Evolutionary conservation across 2,113 vertebrate species (phyloP), one percentile per base, ranked within the genome.

Genomic region (Rhombomys opimus): DNA sequence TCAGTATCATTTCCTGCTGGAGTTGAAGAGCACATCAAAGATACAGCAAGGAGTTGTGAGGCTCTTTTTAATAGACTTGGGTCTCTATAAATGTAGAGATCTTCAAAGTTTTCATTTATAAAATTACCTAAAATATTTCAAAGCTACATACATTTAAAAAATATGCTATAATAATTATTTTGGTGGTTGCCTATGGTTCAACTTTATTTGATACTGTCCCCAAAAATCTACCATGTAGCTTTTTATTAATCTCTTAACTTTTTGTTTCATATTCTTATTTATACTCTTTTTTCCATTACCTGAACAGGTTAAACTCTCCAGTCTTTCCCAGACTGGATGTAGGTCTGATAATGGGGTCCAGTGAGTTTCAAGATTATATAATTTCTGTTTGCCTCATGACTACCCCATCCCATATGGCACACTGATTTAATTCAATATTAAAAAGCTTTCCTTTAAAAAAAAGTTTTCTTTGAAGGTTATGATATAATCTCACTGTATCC

Each of bases 101-200:
- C 23, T 91, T 61, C 5, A 30, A 25, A 70, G 41, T 68, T 81
- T 76, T 91, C 67, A 82, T 65, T 67, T 68, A 75, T 81, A 54
- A 86, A 2, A 27, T 11, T 73, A 20, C 35, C 84, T 18, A 81
- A 91, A 82, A 76, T 52, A 88, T 41, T 82, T 82, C 67, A 91
- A 88, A 94, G 59, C 54, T 85, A 91, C 35, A 1, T 46, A 77
- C 41, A 57, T 22, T 86, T 22, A 32, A 94, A 94, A 89, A 87
- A 17, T 50, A 59, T 23, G 7, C 23, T 57, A n/a, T 25, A 72
- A 72, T 90, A 72, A 89, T 20, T 77, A 54, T n/a, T 87, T 67
- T 38, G 46, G 59, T 14, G 3, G 38, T 59, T 59, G 32, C 17
- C 30, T 82, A 30, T 25, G 23, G 30, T 82, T 8, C 17, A 17